These are phyloP conservation scores for Papio anubis DNA, from an alignment of 2,113 vertebrate species.

Conservation along the genomic window DNA sequence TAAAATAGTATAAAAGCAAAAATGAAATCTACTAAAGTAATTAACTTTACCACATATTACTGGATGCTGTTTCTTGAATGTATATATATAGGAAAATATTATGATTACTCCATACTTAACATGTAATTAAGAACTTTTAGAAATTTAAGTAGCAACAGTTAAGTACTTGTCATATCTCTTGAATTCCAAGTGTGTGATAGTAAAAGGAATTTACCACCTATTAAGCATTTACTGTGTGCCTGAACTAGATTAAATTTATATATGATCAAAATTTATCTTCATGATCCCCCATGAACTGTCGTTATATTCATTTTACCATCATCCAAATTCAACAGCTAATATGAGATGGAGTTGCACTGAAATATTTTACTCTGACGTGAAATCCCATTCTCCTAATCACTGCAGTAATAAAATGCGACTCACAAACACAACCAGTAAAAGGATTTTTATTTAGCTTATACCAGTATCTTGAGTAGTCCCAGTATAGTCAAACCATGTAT, in stretches of 20 bases:
- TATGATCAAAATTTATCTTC: background rate
- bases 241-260: background rate
- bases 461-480: background rate
- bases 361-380: background rate
- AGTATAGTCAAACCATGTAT: background rate
- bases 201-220: background rate
- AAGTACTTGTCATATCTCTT: background rate
- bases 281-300: background rate
- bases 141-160: background rate
- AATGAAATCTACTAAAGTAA: constrained; percentile 1
- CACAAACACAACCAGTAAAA: background rate
- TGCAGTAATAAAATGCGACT: background rate
- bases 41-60: constrained; percentile 39
- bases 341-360: background rate
- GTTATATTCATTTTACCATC: constrained; percentile 4
- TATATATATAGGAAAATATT: constrained; percentile 20
- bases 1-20: constrained; percentile 28
- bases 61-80: background rate
- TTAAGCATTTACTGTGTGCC: background rate
- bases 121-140: constrained; percentile 43
- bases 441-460: background rate
- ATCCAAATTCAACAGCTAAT: background rate
- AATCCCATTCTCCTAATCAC: background rate
- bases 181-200: constrained; percentile 37
- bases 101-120: constrained; percentile 40